Evolutionary conservation across 1,140 invertebrate genomes (phyloP).

Genomic region (Trichoplusia ni): DNA sequence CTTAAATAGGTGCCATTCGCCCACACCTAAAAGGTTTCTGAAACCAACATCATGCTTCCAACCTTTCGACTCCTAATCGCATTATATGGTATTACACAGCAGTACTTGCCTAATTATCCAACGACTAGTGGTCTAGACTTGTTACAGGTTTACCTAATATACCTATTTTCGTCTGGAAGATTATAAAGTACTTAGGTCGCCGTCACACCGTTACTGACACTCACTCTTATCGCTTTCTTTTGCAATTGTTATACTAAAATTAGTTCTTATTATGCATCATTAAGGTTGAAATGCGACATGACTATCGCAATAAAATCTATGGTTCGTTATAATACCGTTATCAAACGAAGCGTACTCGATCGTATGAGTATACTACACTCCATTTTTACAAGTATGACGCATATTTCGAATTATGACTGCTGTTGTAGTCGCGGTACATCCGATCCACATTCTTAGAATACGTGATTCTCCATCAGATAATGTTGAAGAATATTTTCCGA

Average conservation of each 20-base stretch:
- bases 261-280: constrained; percentile 18
- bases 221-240: too few species aligned
- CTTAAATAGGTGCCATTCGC: constrained; percentile 6
- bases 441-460: constrained; percentile 41
- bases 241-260: not conserved
- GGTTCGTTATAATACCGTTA: constrained; percentile 58
- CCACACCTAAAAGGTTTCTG: constrained; percentile 11
- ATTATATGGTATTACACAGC: constrained; percentile 7
- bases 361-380: constrained; percentile 37
- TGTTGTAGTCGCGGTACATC: not conserved
- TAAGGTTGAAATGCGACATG: constrained; percentile 8
- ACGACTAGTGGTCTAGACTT: constrained; percentile 3
- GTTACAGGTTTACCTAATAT: constrained; percentile 1
- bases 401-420: constrained; percentile 31
- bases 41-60: constrained; percentile 1
- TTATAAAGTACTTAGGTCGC: not conserved
- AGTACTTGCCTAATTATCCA: constrained; percentile 14
- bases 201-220: too few species aligned
- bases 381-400: constrained; percentile 51
- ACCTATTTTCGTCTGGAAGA: too few species aligned
- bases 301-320: constrained; percentile 42
- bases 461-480: constrained; percentile 45
- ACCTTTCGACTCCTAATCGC: constrained; percentile 20
- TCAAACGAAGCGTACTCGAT: constrained; percentile 34
- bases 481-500: too few species aligned